phyloP scores from a whole-genome alignment of 2,797 vertebrate genomes.

The Trematomus bernacchii region DNA sequence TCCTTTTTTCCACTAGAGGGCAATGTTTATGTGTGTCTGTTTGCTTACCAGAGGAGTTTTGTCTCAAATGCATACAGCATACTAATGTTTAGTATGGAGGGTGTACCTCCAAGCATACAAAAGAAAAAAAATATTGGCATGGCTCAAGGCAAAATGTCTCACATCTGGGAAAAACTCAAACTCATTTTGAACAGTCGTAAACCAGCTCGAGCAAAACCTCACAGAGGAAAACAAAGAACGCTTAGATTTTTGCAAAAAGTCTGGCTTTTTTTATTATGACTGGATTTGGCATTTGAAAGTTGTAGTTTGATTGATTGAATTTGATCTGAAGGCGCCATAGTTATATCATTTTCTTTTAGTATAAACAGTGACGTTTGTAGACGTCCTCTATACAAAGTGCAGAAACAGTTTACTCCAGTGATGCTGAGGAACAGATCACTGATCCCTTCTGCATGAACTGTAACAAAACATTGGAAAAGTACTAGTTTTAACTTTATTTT shows the following conservation, averaged over 20 bases:
- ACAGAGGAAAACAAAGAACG: not conserved
- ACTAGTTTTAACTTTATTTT: too few relatives aligned
- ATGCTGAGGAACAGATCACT: not conserved
- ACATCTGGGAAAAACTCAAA: not conserved
- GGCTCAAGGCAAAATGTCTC: not conserved
- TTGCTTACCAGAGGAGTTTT: not conserved
- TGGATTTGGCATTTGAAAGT: not conserved
- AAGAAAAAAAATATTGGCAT: not conserved
- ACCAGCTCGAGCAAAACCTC: not conserved
- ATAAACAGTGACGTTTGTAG: not conserved
- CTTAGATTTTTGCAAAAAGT: not conserved
- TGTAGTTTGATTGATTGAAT: not conserved
- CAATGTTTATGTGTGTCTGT: conserved; percentile 44
- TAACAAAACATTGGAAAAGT: not conserved
- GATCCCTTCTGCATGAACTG: too few relatives aligned
- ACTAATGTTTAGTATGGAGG: not conserved
- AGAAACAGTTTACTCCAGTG: not conserved
- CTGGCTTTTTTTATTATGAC: not conserved
- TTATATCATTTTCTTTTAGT: not conserved
- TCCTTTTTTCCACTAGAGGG: conserved; percentile 63
- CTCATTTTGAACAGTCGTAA: not conserved
- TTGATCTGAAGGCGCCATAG: not conserved
- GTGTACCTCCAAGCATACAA: not conserved
- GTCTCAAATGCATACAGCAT: not conserved
- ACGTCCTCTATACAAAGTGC: not conserved